phyloP scores from a whole-genome alignment of 2,888 invertebrate genomes.

The Conomelus anceps region DNA sequence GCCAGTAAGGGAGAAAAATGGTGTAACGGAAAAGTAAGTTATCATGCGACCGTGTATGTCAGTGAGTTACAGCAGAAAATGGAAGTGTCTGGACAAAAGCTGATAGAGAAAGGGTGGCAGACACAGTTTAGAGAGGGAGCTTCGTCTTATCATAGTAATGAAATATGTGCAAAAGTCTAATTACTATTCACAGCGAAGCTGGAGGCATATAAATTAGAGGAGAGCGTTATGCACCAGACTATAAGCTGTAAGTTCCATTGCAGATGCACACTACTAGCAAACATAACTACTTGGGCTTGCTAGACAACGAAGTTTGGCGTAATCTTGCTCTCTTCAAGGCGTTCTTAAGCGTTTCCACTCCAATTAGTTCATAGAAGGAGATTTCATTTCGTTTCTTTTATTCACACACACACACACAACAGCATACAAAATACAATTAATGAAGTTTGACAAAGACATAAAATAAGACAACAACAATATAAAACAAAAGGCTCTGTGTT shows the following conservation, averaged over 20 bases:
- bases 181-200: not conserved
- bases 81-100: not conserved
- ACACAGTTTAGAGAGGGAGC: not conserved
- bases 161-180: not conserved
- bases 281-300: not conserved
- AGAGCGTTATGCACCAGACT: not conserved
- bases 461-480: too few relatives aligned
- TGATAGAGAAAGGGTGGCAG: not conserved
- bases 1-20: not conserved
- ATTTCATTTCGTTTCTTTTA: too few relatives aligned
- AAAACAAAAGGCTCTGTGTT: too few relatives aligned
- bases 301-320: not conserved
- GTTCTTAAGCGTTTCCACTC: too few relatives aligned
- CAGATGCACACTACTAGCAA: not conserved
- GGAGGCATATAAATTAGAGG: not conserved
- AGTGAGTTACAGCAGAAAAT: not conserved
- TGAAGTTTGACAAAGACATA: too few relatives aligned
- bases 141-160: not conserved
- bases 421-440: too few relatives aligned
- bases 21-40: not conserved
- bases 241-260: not conserved
- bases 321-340: not conserved
- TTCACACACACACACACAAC: too few relatives aligned
- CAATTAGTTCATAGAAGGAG: too few relatives aligned
- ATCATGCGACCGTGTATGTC: not conserved